Base-by-base conservation (phyloP, 2,797 vertebrate species). In the Gephyroberyx darwinii region DNA sequence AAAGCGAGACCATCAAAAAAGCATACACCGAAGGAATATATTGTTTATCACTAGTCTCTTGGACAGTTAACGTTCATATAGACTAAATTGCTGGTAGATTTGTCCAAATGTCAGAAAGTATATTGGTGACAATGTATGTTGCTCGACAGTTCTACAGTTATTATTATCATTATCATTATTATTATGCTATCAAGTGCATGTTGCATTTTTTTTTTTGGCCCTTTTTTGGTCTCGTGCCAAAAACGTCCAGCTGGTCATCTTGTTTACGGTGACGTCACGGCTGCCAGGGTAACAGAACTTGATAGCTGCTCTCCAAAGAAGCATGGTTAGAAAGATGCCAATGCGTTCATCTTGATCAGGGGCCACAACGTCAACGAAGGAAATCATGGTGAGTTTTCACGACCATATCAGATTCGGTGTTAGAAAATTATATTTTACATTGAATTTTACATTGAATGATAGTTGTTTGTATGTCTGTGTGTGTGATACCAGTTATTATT, bases 301-400 rank as follows among this genome's bases (percentile, higher is more conserved):
- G 56, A 68, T 74, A 71, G 74, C 74, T 82, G 78, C 65, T 72
- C 35, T 22, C 7, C 26, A 48, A 31, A 14, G 64, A 65, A 56
- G 55, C 65, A 56, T 65, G 51, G 53, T 57, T 20, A 69, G 60
- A 55, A 67, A 68, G 60, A 84, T 56, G 74, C 75, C 91, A 91
- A 92, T 92, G 89, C 84, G 74, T 51, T 88, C 84, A 82, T 63
- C 22, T 55, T 75, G 62, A 86, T 56, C 74, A 64, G 64, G 39
- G 43, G 19, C 65, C 54, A 61, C 71, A 71, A 64, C 68, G 74
- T 39, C 45, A 77, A 56, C 74, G 69, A 80, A 57, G 56, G 71
- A 80, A 57, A 87, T 69, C 84, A 93, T 92, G 92, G 92, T 94
- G 82, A 92, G 92, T 91, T 72, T 64, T 51, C 7, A 10, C 8